phyloP scores from a whole-genome alignment of 1,140 invertebrate genomes.

The Phymorhynchus buccinoides region DNA sequence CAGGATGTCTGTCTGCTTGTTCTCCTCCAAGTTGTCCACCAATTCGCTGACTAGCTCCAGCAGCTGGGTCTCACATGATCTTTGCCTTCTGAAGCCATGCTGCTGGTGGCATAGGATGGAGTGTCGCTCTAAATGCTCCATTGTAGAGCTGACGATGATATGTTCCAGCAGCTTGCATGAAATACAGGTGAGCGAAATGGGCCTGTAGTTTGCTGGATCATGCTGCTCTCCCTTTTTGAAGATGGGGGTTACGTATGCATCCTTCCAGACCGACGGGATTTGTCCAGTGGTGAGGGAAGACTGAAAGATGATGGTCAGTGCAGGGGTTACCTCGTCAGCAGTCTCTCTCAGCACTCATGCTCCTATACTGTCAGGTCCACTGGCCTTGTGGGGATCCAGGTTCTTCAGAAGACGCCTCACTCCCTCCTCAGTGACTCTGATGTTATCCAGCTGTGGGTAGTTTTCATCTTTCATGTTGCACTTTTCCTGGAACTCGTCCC shows the following conservation, averaged over 20 bases:
- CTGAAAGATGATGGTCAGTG: constrained; percentile 40
- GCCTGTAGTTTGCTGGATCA: constrained; percentile 41
- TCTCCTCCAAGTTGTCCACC: constrained; percentile 14
- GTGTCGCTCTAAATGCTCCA: constrained; percentile 34
- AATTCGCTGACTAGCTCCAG: constrained; percentile 44
- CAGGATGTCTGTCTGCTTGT: constrained; percentile 37
- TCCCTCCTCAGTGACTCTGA: constrained; percentile 31
- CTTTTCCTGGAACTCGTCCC: neutral
- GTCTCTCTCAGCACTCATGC: constrained; percentile 29
- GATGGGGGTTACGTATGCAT: neutral
- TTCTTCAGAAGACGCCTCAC: constrained; percentile 25
- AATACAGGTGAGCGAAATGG: constrained; percentile 42
- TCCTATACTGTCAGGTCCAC: constrained; percentile 40
- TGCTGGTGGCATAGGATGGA: constrained; percentile 5
- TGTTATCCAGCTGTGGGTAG: constrained; percentile 15
- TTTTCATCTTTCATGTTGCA: neutral
- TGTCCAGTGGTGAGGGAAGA: constrained; percentile 36
- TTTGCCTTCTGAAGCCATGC: constrained; percentile 36
- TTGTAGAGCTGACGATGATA: constrained; percentile 31
- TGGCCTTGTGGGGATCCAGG: constrained; percentile 38
- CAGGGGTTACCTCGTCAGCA: constrained; percentile 33
- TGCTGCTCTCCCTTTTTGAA: constrained; percentile 38
- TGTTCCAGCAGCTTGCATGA: constrained; percentile 43
- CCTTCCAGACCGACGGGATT: constrained; percentile 41
- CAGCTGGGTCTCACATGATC: constrained; percentile 47